Evolutionary conservation across 1,140 invertebrate genomes (phyloP), one percentile per base, ranked within the genome.

Genomic region (Andrena cerasifolii): DNA sequence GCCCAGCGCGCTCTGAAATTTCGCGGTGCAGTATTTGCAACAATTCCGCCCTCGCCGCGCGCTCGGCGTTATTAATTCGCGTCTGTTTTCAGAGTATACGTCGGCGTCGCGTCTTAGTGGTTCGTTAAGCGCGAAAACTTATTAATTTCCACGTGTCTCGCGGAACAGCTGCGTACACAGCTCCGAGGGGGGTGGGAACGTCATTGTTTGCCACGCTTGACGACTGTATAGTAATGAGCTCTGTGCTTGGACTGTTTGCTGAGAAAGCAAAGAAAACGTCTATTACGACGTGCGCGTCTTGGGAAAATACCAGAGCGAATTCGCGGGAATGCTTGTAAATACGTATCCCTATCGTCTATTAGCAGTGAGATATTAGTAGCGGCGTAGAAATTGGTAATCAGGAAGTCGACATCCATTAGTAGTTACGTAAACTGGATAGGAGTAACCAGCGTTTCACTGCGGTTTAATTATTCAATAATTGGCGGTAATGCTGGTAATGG

Each of bases 121-220:
- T 76, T 76, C 53, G 53, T 68, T 68, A 59, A 76, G 63, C 53
- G 73, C 21, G 40, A 76, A 68, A 68, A 76, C 53, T 68, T 76
- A 54, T 59, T 68, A 76, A 68, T 76, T 76, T 40, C 40, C 43
- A 40, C 43, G 53, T 49, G 18, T 10, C 12, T 18, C n/a, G 21
- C 3, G 45, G 10, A n/a, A 10, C 63, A 58, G 40, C 36, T 68
- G 40, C 63, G 36, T 6, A 56, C 28, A 58, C 51, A 47, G 26
- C 62, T 45, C 51, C 1, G 14, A 14, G 24, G 31, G 3, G n/a
- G 12, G 47, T n/a, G 47, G 3, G 47, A 2, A 61, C 40, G 28
- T 67, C 28, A 36, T 73, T 75, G 73, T 75, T 75, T 75, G 51
- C 63, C 21, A 56, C 40, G 63, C 53, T n/a, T 26, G 63, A 75